phyloP scores from a whole-genome alignment of 2,888 invertebrate species.

The Aricia artaxerxes region DNA sequence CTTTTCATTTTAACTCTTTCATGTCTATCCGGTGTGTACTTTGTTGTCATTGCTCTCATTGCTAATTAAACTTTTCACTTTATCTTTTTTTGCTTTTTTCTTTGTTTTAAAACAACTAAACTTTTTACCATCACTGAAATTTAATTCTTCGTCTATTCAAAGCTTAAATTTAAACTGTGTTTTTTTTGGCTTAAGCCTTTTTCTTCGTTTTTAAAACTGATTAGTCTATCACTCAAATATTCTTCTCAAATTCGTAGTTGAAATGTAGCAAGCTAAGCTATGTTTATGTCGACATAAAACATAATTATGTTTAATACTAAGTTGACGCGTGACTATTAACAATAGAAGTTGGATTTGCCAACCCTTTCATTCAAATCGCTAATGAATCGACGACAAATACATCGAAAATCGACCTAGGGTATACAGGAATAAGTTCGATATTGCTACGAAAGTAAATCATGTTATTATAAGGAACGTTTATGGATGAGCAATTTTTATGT shows the following conservation, averaged over 20 bases:
- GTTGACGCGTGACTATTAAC: slow-evolving; percentile 76
- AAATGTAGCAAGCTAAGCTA: slow-evolving; percentile 25
- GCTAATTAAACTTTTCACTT: neutral
- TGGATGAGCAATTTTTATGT: slow-evolving; percentile 77
- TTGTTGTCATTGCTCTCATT: neutral
- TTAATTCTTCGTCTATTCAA: neutral
- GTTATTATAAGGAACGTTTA: slow-evolving; percentile 68
- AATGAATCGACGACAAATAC: slow-evolving; percentile 58
- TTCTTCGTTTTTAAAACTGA: neutral
- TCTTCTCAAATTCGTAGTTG: neutral
- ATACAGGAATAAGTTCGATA: slow-evolving; percentile 44
- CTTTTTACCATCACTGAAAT: neutral
- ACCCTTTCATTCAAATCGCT: slow-evolving; percentile 74
- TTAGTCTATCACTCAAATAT: neutral
- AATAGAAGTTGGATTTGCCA: slow-evolving; percentile 77
- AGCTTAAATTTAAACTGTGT: neutral
- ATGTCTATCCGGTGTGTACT: neutral
- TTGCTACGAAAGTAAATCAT: slow-evolving; percentile 51
- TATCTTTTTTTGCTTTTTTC: neutral
- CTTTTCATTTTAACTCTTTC: neutral
- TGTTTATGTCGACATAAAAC: slow-evolving; percentile 55
- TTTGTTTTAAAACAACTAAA: neutral
- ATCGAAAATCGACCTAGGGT: slow-evolving; percentile 45
- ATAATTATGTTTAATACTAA: slow-evolving; percentile 69
- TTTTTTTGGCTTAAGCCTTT: neutral